phyloP scores from a whole-genome alignment of 1,140 invertebrate species.

The Trachymyrmex septentrionalis region DNA sequence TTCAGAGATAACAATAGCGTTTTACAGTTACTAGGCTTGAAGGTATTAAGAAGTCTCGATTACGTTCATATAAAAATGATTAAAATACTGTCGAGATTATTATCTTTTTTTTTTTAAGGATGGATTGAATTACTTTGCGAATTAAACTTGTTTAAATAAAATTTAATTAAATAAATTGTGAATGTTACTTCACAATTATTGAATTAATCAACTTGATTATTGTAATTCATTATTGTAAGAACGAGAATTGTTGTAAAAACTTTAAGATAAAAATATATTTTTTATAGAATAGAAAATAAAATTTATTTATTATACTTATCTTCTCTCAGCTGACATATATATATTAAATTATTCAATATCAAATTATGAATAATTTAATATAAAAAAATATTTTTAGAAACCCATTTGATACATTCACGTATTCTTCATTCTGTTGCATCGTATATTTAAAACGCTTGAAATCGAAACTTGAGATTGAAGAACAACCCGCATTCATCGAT shows the following conservation, averaged over 20 bases:
- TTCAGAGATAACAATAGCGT: background rate
- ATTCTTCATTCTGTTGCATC: background rate
- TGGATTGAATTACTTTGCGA: background rate
- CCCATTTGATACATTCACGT: background rate
- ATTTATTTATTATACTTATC: too few species aligned
- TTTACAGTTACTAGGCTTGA: background rate
- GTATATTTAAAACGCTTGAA: background rate
- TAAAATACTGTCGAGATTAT: background rate
- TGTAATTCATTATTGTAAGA: background rate
- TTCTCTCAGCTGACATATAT: too few species aligned
- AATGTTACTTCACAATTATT: background rate
- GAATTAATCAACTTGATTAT: background rate
- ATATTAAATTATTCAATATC: background rate
- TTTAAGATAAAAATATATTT: background rate
- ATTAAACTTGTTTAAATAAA: background rate
- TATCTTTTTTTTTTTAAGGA: background rate
- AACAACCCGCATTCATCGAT: constrained; percentile 44
- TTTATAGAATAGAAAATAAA: too few species aligned
- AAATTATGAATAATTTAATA: background rate
- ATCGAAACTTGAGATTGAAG: background rate
- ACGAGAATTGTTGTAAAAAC: too few species aligned
- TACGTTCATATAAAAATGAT: too few species aligned
- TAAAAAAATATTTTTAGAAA: background rate
- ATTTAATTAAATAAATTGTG: background rate
- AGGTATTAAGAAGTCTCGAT: too few species aligned